Conservation (phyloP, 1,140 invertebrate species). For the Cepaea nemoralis region DNA sequence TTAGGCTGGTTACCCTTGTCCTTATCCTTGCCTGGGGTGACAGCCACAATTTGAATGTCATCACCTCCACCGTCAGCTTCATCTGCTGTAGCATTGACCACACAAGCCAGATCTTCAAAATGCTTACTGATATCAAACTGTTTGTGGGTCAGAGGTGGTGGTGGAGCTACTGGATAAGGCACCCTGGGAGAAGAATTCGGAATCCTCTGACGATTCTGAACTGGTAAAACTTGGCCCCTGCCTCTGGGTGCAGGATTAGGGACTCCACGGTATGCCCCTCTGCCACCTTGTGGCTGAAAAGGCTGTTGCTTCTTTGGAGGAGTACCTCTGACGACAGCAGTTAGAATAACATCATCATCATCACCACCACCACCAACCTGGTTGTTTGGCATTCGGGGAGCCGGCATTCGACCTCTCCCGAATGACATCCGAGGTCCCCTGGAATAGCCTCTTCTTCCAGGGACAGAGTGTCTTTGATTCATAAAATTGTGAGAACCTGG, state of each 20-base stretch:
- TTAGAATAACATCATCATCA: slow-evolving; percentile 42
- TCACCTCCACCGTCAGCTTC: neutral
- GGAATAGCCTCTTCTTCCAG: neutral
- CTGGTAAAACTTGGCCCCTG: neutral
- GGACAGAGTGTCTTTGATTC: neutral
- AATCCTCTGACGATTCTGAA: neutral
- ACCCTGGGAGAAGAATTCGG: neutral
- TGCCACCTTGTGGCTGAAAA: neutral
- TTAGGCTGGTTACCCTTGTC: neutral
- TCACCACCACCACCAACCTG: neutral
- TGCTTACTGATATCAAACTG: slow-evolving; percentile 34
- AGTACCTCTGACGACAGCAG: slow-evolving; percentile 17
- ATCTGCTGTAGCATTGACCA: neutral
- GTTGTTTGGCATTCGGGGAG: neutral
- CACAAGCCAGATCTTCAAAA: slow-evolving; percentile 39
- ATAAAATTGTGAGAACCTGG: neutral
- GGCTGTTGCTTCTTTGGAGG: neutral
- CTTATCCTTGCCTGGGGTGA: slow-evolving; percentile 36
- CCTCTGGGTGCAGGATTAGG: neutral
- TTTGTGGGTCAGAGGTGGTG: neutral
- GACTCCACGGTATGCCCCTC: neutral
- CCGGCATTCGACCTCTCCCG: slow-evolving; percentile 1
- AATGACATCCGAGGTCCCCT: neutral
- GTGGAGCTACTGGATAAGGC: neutral
- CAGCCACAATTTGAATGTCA: slow-evolving; percentile 31